phyloP scores from a whole-genome alignment of 2,888 invertebrate species.

The Drosophila engyochracea region DNA sequence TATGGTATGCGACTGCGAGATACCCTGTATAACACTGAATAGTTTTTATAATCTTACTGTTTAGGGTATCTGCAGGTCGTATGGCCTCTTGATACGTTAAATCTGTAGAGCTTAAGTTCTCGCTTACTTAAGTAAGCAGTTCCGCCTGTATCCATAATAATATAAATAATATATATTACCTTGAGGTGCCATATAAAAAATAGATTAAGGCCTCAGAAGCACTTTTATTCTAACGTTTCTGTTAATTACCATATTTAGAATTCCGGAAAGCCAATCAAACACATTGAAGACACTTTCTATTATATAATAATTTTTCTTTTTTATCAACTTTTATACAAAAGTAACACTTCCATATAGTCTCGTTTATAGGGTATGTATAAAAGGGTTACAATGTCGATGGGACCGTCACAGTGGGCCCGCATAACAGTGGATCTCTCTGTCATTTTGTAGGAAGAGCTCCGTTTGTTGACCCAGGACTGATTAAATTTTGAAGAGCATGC shows the following conservation, averaged over 20 bases:
- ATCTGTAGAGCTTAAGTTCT: neutral
- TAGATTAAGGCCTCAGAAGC: neutral
- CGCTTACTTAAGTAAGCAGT: neutral
- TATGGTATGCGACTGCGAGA: neutral
- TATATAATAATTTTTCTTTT: neutral
- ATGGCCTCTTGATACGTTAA: fast-evolving
- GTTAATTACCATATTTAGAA: neutral
- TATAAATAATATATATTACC: neutral
- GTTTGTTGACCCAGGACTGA: constrained; percentile 60
- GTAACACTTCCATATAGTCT: neutral
- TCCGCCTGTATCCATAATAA: neutral
- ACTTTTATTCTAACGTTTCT: neutral
- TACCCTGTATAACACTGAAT: constrained; percentile 11
- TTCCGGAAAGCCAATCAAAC: neutral
- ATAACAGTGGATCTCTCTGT: constrained; percentile 15
- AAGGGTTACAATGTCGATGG: constrained; percentile 46
- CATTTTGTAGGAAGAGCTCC: constrained; percentile 14
- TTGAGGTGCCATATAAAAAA: neutral
- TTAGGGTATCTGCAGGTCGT: neutral
- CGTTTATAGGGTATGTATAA: constrained; percentile 26
- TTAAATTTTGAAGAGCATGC: constrained; percentile 59
- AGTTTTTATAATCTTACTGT: too few relatives aligned
- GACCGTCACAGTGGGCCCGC: constrained; percentile 14
- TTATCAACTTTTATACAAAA: neutral
- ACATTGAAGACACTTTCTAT: neutral